Evolutionary conservation across 2,888 invertebrate genomes (phyloP).

Genomic region (Macroteleia sp.): DNA sequence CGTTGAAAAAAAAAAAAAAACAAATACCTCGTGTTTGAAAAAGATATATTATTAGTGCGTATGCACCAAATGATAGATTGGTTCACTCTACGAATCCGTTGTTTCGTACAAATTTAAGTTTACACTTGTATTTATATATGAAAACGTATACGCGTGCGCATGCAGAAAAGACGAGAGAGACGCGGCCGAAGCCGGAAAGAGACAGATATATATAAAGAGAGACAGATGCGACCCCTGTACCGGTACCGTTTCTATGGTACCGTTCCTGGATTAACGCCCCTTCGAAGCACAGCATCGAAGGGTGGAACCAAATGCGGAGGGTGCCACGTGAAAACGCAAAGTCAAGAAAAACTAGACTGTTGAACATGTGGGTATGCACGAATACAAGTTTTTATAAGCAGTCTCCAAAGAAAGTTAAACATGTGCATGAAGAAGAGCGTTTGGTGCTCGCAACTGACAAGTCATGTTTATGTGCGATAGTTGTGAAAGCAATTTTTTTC

Average conservation of each 20-base stretch:
- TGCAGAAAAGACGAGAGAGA: slow-evolving; percentile 38
- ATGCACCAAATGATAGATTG: slow-evolving; percentile 22
- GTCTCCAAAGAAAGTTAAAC: slow-evolving; percentile 19
- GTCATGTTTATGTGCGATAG: not conserved
- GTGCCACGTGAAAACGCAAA: slow-evolving; percentile 58
- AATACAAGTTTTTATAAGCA: slow-evolving; percentile 31
- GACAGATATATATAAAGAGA: slow-evolving; percentile 45
- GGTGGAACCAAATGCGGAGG: slow-evolving; percentile 69
- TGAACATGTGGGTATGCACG: slow-evolving; percentile 38
- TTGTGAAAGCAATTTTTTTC: slow-evolving; percentile 1
- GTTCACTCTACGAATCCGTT: slow-evolving; percentile 24
- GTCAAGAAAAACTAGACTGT: slow-evolving; percentile 60
- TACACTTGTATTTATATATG: slow-evolving; percentile 44
- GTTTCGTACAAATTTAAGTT: slow-evolving; percentile 37
- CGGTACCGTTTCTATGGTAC: slow-evolving; percentile 83
- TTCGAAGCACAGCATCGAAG: slow-evolving; percentile 71
- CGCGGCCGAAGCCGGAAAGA: slow-evolving; percentile 37
- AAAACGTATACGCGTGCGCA: slow-evolving; percentile 41
- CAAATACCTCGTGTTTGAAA: too few species aligned
- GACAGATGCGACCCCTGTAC: slow-evolving; percentile 71
- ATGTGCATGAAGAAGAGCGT: slow-evolving; percentile 9
- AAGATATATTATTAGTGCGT: not conserved
- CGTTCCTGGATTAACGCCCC: slow-evolving; percentile 80
- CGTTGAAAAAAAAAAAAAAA: too few species aligned
- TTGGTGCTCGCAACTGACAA: slow-evolving; percentile 4